Evolutionary conservation across 2,113 vertebrate genomes (phyloP).

Genomic region (Ophiodon elongatus): DNA sequence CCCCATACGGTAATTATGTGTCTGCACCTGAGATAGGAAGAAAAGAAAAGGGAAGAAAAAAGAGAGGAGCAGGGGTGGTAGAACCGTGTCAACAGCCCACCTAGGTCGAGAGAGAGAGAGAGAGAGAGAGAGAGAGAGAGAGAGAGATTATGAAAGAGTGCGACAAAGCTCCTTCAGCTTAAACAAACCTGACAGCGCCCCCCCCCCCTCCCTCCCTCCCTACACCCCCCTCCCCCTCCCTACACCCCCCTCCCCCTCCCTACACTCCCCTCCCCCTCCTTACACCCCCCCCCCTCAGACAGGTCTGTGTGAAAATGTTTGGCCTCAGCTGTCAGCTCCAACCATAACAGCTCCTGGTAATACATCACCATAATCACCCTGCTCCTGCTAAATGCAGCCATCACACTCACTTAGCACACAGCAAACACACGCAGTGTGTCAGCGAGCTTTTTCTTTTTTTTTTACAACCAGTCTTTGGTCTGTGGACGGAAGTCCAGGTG

Average conservation of each 20-base stretch:
- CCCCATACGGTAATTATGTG: constrained; percentile 73
- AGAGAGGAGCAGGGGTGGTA: constrained; percentile 12
- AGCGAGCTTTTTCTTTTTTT: neutral
- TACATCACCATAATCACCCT: constrained; percentile 71
- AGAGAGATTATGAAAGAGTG: constrained; percentile 51
- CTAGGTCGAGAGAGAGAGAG: constrained; percentile 64
- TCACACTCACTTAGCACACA: constrained; percentile 47
- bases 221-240: too few species aligned
- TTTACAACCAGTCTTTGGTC: neutral
- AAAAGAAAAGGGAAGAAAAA: constrained; percentile 23
- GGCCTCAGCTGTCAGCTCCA: constrained; percentile 63
- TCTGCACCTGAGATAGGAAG: constrained; percentile 76
- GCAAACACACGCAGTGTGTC: constrained; percentile 5
- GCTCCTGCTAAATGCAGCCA: constrained; percentile 48
- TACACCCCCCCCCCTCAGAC: constrained; percentile 52
- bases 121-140: neutral
- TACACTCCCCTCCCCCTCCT: too few species aligned
- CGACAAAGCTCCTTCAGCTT: constrained; percentile 53
- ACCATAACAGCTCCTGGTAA: constrained; percentile 69
- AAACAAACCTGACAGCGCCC: constrained; percentile 67
- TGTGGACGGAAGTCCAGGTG: neutral
- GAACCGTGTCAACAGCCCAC: constrained; percentile 73
- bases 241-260: too few species aligned
- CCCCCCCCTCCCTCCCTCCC: constrained; percentile 35
- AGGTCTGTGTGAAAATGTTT: constrained; percentile 74